These are phyloP conservation scores for Maccullochella peelii DNA, from an alignment of 2,113 vertebrate genomes.

Conservation along the genomic window DNA sequence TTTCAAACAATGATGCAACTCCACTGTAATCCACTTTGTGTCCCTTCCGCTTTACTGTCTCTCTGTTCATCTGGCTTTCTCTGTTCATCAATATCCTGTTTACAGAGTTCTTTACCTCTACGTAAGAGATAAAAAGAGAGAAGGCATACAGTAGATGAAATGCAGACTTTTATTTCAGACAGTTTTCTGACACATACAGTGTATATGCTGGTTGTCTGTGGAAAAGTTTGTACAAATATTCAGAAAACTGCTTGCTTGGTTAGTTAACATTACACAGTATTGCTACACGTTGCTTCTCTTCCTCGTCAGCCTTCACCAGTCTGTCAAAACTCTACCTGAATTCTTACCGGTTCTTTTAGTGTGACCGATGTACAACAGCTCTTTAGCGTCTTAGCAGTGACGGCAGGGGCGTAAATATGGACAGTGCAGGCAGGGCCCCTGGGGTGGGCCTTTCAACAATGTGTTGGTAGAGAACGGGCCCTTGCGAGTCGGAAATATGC, in stretches of 20 bases:
- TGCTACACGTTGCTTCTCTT: not conserved
- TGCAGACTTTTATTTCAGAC: not conserved
- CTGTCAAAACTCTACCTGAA: not conserved
- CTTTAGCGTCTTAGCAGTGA: not conserved
- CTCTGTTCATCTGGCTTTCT: slow-evolving; percentile 9
- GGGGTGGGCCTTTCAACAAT: too few species aligned
- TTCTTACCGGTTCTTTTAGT: not conserved
- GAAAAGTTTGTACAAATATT: not conserved
- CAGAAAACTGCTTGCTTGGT: not conserved
- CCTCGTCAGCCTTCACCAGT: not conserved
- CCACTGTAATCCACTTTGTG: slow-evolving; percentile 46
- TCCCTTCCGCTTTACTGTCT: slow-evolving; percentile 6
- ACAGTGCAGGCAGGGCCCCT: too few species aligned
- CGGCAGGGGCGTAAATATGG: too few species aligned
- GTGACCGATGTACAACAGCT: not conserved
- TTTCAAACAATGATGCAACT: slow-evolving; percentile 66
- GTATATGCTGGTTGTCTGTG: not conserved
- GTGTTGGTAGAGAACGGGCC: too few species aligned
- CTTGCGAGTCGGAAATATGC: too few species aligned
- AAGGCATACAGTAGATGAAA: not conserved
- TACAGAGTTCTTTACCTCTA: not conserved
- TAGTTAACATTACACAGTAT: not conserved
- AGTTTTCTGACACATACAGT: not conserved
- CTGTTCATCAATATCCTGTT: slow-evolving; percentile 1
- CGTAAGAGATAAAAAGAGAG: not conserved